These are phyloP conservation scores for Leucopternis melanops DNA, from an alignment of 2,113 vertebrate species.

Conservation along the genomic window DNA sequence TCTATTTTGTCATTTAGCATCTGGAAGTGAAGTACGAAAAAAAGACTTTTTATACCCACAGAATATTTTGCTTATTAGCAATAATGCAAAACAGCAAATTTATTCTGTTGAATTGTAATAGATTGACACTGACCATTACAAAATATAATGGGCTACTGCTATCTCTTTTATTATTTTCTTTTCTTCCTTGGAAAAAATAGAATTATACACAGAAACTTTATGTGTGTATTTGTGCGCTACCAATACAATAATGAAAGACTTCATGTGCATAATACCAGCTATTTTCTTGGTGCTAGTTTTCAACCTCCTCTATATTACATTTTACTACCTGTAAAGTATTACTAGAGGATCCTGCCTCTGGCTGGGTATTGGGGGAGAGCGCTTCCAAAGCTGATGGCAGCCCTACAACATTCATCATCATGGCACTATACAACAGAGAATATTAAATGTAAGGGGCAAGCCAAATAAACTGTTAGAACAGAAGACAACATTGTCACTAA, in stretches of 20 bases:
- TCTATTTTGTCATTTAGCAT: background rate
- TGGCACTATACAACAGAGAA: background rate
- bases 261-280: background rate
- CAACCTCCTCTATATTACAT: background rate
- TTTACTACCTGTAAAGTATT: background rate
- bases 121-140: background rate
- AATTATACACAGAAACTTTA: background rate
- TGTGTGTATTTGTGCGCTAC: background rate
- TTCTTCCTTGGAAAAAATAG: background rate
- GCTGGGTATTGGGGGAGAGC: background rate
- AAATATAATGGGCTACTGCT: background rate
- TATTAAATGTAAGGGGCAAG: background rate
- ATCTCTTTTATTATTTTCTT: background rate
- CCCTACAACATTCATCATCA: background rate
- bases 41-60: background rate
- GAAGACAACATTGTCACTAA: background rate
- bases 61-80: constrained; percentile 17
- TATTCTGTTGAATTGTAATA: background rate
- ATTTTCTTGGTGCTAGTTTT: background rate
- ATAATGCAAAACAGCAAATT: background rate
- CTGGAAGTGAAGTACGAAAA: background rate
- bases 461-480: background rate
- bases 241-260: background rate
- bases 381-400: background rate
- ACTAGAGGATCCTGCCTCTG: background rate